Conservation (phyloP, 2,113 vertebrate species). For the Dendropsophus ebraccatus region DNA sequence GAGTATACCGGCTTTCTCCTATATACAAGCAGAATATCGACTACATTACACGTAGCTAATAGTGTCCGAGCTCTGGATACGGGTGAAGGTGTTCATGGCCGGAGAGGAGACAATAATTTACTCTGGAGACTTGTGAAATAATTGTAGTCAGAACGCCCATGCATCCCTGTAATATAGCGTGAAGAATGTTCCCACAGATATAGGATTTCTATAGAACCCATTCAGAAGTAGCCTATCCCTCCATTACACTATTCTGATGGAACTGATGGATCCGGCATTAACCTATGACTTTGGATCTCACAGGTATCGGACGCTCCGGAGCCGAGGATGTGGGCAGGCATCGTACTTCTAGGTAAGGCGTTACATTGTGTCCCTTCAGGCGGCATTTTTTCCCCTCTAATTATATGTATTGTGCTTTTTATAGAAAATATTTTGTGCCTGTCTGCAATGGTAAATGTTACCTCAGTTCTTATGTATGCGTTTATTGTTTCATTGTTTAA, state of each 20-base stretch:
- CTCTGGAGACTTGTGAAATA: too few relatives aligned
- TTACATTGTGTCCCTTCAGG: not conserved
- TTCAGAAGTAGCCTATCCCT: not conserved
- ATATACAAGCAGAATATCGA: not conserved
- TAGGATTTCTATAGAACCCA: too few relatives aligned
- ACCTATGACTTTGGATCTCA: not conserved
- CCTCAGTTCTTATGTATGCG: not conserved
- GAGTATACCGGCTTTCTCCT: not conserved
- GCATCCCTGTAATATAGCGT: too few relatives aligned
- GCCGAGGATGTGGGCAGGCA: slow-evolving; percentile 25
- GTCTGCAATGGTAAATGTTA: not conserved
- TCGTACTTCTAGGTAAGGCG: slow-evolving; percentile 40
- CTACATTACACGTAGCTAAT: not conserved
- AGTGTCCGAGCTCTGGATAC: not conserved
- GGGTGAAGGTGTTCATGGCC: not conserved
- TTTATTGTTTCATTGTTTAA: not conserved
- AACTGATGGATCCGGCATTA: not conserved
- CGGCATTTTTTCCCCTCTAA: not conserved
- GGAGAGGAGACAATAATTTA: too few relatives aligned
- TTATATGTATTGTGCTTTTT: not conserved
- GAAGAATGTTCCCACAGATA: too few relatives aligned
- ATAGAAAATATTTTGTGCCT: not conserved
- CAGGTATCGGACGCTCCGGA: not conserved
- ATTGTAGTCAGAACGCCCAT: too few relatives aligned
- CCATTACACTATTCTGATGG: not conserved